Base-by-base conservation (phyloP, 2,797 vertebrate species). In the Petrocephalus schoutedeni region DNA sequence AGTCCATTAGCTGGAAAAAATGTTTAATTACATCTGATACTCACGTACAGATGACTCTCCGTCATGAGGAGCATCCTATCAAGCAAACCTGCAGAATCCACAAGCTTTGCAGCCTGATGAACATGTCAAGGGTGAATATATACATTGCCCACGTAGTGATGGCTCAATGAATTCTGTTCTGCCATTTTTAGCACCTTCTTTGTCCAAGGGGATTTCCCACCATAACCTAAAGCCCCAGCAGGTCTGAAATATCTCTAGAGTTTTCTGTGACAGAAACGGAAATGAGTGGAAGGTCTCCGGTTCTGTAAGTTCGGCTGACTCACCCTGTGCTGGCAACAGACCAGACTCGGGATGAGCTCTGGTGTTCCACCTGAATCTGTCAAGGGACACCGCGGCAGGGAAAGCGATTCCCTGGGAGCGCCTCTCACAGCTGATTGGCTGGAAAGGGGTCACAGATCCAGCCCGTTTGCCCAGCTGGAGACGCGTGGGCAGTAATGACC, bases 1-100 rank as follows among this genome's bases (percentile, higher is more conserved):
- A 36, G 54, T 71, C 64, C 64, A 32, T 89, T 89, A 89, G 59
- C 41, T 41, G 71, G 61, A 89, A 77, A 80, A 89, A 77, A 80
- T 86, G 84, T 88, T 89, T 89, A 89, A 89, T 89, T 88, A 59
- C 57, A 77, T 88, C 87, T 86, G 36, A 87, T 77, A 80, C 61
- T 80, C 23, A 59, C 19, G 9, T 57, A 21, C 32, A 19, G 56
- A 58, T 32, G 28, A 54, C 41, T 21, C 49, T 12, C 82, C 21
- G 82, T 12, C 16, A 49, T 23, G 10, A 10, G 19, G 28, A 56
- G 4, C 12, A 28, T 36, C 53, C 23, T 36, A 36, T 0, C 36
- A 0, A 9, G 53, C 8, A 51, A 54, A 21, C 2, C 19, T 16
- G 58, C n/a, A n/a, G 77, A 41, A 9, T 19, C 36, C 41, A n/a